Conservation (phyloP, 2,113 vertebrate genomes). For the Pogona vitticeps region DNA sequence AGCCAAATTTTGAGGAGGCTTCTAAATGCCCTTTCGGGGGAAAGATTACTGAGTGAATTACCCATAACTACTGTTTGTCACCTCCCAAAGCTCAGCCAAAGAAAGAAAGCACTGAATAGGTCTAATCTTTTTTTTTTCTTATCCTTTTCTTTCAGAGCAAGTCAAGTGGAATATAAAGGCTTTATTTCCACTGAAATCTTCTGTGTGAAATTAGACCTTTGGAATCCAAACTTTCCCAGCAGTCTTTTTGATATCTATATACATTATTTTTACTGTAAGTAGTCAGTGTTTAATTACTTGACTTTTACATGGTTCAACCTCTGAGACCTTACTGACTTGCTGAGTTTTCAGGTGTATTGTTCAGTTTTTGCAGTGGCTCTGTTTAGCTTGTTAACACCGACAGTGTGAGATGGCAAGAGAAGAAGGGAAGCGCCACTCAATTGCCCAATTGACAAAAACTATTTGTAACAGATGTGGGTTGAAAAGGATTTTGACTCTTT, state of each 20-base stretch:
- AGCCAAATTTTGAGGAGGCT: constrained; percentile 72
- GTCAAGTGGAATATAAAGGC: constrained; percentile 76
- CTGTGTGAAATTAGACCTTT: constrained; percentile 71
- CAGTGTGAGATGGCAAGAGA: neutral
- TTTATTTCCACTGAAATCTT: constrained; percentile 74
- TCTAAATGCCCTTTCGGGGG: constrained; percentile 63
- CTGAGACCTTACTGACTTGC: constrained; percentile 60
- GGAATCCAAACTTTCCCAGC: constrained; percentile 66
- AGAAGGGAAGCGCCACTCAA: neutral
- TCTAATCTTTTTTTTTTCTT: constrained; percentile 66
- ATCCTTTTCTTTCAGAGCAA: constrained; percentile 72
- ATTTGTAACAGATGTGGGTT: neutral
- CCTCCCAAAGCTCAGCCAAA: constrained; percentile 57
- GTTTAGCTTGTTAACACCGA: constrained; percentile 40
- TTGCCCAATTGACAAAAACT: constrained; percentile 4
- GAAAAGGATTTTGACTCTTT: constrained; percentile 6
- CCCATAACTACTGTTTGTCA: constrained; percentile 69
- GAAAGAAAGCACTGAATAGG: constrained; percentile 69
- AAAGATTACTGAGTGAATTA: constrained; percentile 74
- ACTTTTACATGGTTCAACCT: constrained; percentile 67
- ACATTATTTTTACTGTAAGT: constrained; percentile 48
- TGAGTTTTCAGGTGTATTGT: constrained; percentile 46
- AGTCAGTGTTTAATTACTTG: constrained; percentile 75
- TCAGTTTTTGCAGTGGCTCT: constrained; percentile 41
- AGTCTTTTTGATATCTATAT: neutral